A percentile compares a stretch with the other conserved stretches of the same genome.
Conservation (phyloP, 2,888 invertebrate genomes). For the Leptothorax acervorum region DNA sequence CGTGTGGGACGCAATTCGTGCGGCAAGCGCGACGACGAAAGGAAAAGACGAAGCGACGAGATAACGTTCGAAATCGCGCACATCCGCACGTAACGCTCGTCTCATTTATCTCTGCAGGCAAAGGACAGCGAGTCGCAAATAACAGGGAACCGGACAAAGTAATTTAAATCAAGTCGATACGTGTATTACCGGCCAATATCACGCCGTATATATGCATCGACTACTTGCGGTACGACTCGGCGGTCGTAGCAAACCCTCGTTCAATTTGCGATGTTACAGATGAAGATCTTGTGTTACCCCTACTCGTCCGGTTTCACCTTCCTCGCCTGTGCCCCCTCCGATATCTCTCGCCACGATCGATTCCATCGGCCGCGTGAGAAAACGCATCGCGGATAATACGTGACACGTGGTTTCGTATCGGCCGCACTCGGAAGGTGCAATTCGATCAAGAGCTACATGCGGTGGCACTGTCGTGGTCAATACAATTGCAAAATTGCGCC, state of each 20-base stretch:
- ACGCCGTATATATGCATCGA: constrained; percentile 78
- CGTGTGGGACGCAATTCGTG: not conserved
- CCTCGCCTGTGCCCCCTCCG: constrained; percentile 50
- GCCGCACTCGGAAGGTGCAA: constrained; percentile 65
- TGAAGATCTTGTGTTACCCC: constrained; percentile 76
- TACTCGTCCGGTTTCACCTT: constrained; percentile 43
- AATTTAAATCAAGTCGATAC: constrained; percentile 75
- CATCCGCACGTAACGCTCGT: constrained; percentile 33
- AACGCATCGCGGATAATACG: constrained; percentile 76
- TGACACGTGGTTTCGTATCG: constrained; percentile 73
- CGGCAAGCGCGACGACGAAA: not conserved
- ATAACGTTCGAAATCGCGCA: constrained; percentile 3
- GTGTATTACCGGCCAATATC: constrained; percentile 67
- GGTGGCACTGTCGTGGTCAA: constrained; percentile 65
- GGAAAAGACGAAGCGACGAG: not conserved
- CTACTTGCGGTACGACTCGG: constrained; percentile 82
- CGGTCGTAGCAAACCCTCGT: constrained; percentile 82
- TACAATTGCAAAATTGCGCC: constrained; percentile 58
- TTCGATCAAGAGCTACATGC: constrained; percentile 72
- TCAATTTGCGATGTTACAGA: constrained; percentile 83
- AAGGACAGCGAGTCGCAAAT: constrained; percentile 63
- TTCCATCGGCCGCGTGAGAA: constrained; percentile 73
- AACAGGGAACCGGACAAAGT: constrained; percentile 63
- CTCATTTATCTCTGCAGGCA: constrained; percentile 35
- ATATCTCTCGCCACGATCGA: constrained; percentile 63